Percentiles rank a stretch among this genome's conserved stretches.
phyloP scores from a whole-genome alignment of 2,113 vertebrate species.

The Litocranius walleri region DNA sequence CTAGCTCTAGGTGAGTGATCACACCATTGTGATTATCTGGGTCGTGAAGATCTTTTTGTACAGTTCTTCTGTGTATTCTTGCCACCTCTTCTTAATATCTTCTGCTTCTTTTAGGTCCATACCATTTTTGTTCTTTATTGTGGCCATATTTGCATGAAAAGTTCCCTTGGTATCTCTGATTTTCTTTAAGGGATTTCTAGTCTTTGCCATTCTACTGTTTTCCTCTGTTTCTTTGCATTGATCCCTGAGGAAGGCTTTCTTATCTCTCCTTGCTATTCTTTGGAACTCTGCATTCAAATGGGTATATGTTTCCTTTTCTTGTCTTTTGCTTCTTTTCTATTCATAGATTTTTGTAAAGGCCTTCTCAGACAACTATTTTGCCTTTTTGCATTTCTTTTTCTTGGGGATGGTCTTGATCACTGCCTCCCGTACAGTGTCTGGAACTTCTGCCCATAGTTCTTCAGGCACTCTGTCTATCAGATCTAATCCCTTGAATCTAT shows the following conservation, averaged over 20 bases:
- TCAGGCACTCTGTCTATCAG: not conserved
- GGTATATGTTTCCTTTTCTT: not conserved
- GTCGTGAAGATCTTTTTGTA: not conserved
- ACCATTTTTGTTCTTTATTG: not conserved
- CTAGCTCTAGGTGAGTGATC: not conserved
- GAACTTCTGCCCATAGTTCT: not conserved
- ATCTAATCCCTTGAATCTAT: not conserved
- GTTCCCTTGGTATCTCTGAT: not conserved
- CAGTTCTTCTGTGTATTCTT: not conserved
- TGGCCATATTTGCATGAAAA: not conserved
- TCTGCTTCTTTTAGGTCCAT: not conserved
- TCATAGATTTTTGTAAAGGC: not conserved
- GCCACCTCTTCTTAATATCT: not conserved
- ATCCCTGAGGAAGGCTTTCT: not conserved
- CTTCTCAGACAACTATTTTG: not conserved
- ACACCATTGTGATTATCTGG: not conserved
- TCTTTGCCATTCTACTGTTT: not conserved
- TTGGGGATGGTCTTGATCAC: not conserved
- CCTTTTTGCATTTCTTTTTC: not conserved
- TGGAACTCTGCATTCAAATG: not conserved
- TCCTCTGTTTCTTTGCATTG: not conserved
- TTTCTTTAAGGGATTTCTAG: not conserved
- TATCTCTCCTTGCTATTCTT: not conserved
- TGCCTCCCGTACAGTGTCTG: not conserved
- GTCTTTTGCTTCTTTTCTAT: rapidly evolving